Evolutionary conservation across 2,797 vertebrate species (phyloP), one percentile per base, ranked within the genome.

Genomic region (Octomys mimax): DNA sequence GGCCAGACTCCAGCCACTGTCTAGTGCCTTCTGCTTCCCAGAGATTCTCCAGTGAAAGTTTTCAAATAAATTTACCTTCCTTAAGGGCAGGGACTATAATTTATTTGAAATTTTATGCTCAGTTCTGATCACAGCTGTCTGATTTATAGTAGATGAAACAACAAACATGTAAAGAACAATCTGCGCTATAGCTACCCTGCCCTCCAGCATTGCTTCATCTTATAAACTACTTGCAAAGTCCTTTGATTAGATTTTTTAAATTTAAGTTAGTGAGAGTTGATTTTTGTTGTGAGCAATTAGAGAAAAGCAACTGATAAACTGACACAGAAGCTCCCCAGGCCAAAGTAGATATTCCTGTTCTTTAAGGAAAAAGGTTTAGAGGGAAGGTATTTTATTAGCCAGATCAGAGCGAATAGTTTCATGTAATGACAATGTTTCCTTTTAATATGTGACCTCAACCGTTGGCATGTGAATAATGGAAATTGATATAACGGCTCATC

Each of bases 381-480:
- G 10, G 33, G 7, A 83, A 79, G 57, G 61, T 49, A 78, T 49
- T 88, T 91, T 68, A n/a, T 36, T 52, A 57, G 3, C 49, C 22
- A 39, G 24, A 39, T 95, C 66, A 28, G 5, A 81, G 42, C 42
- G 13, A 62, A 57, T 91, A 57, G 52, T 91, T 68, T 93, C 36
- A 68, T 18, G 13, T 57, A 83, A 68, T 42, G 39, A 70, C 49
- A 57, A 26, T n/a, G 7, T 83, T 87, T 89, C 62, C n/a, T 89
- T 75, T 93, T 80, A 93, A 82, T 36, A 93, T 42, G 28, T 26
- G 21, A 79, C 31, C n/a, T 95, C 68, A 88, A 4, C 5, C 33
- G 16, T 49, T 52, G 64, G 36, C 95, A 77, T 2, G 19, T 42
- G 61, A 85, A 59, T 39, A 81, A 59, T 82, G 36, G 73, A 85